Evolutionary conservation across 2,797 vertebrate genomes (phyloP).

Genomic region (Paratrypauchen microcephalus): DNA sequence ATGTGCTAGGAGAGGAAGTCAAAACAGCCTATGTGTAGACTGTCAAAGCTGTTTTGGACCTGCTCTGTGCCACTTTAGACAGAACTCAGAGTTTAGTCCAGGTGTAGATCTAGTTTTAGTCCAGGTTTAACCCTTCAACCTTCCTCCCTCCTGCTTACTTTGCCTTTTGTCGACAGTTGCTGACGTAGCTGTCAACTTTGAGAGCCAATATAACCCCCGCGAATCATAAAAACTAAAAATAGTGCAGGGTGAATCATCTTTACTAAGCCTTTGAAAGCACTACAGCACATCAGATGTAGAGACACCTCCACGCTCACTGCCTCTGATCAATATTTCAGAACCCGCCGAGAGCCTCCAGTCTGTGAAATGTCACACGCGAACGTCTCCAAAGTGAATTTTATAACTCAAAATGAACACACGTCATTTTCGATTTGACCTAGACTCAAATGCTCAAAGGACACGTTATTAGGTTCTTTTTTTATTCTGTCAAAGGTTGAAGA

Average conservation of each 20-base stretch:
- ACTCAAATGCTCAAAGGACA: not conserved
- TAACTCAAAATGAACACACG: not conserved
- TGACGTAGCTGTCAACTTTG: not conserved
- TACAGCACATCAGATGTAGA: not conserved
- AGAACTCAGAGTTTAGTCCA: not conserved
- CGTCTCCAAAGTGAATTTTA: not conserved
- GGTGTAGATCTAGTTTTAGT: not conserved
- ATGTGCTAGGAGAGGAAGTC: no score
- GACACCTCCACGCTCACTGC: not conserved
- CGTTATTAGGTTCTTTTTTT: not conserved
- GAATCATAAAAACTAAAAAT: conserved; percentile 6
- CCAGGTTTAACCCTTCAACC: not conserved
- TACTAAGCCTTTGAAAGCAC: not conserved
- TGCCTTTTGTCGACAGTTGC: not conserved
- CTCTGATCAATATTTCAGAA: conserved; percentile 28
- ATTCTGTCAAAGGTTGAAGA: no score
- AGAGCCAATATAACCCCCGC: not conserved
- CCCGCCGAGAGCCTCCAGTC: not conserved
- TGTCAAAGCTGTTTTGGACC: no score
- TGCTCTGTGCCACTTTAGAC: not conserved
- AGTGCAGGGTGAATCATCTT: not conserved
- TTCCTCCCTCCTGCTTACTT: not conserved
- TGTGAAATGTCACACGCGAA: conserved; percentile 21
- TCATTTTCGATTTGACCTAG: not conserved
- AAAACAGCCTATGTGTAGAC: no score